Evolutionary conservation across 2,797 vertebrate genomes (phyloP).

Genomic region (Chloroceryle amazona): DNA sequence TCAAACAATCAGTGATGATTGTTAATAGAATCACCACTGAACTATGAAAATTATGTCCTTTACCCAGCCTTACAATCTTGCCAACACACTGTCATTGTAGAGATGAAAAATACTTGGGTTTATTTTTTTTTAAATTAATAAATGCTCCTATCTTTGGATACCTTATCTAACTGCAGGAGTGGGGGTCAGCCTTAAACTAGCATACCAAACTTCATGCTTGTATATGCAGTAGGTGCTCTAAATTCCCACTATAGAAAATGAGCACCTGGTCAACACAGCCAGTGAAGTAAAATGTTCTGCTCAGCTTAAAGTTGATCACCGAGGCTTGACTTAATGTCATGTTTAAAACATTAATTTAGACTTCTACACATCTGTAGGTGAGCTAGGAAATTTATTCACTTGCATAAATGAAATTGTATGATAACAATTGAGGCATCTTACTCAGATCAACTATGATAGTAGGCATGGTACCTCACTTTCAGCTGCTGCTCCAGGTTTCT

Average conservation of each 20-base stretch:
- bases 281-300: neutral
- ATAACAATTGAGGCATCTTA: neutral
- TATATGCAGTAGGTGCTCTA: neutral
- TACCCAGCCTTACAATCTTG: neutral
- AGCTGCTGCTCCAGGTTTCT: neutral
- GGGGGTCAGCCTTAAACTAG: neutral
- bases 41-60: neutral
- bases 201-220: neutral
- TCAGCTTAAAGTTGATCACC: neutral
- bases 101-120: neutral
- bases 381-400: neutral
- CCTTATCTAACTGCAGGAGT: fast-evolving
- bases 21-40: neutral
- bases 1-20: fast-evolving
- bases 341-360: neutral
- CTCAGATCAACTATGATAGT: neutral
- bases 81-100: neutral
- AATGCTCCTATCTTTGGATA: neutral
- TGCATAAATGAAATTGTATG: neutral
- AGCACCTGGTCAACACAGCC: neutral
- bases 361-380: neutral
- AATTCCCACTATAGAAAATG: neutral
- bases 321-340: fast-evolving
- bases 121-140: neutral
- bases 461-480: neutral